Base-by-base conservation (phyloP, 2,797 vertebrate species). In the Myotis daubentonii region DNA sequence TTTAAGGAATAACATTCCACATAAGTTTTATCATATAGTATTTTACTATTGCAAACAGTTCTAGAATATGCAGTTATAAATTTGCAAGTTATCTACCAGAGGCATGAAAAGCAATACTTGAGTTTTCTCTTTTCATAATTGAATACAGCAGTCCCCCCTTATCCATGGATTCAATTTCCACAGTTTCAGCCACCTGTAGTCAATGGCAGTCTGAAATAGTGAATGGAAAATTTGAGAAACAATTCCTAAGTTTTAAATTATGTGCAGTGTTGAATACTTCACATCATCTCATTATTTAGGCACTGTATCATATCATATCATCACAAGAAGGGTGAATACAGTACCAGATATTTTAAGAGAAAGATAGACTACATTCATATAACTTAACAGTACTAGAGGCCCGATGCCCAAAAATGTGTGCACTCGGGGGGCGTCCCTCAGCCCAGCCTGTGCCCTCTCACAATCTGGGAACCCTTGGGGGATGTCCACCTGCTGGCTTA, bases 11-110 rank as follows among this genome's bases (percentile, higher is more conserved):
- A 94, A 89, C 36, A 89, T 65, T 94, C 57, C 57, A 93, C 66
- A 38, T 79, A 95, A 94, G 91, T 84, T 87, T 87, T 92, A 93
- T 71, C 44, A 84, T 41, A 87, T 28, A 89, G 53, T 89, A 94
- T 84, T 89, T 94, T 16, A 86, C 9, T 57, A 85, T 19, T 94
- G 47, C 51, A 38, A 93, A 91, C 82, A 53, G 62, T 33, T 28
- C 65, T 66, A 78, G 20, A 96, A 60, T 92, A 66, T 2, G 3
- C 16, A 91, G 19, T 36, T 88, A 23, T 79, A 84, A 93, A 66
- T 80, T 25, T 92, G 3, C 72, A 78, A 47, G 16, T 49, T 55
- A 84, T 33, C 87, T 70, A 70, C 28, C 13, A 81, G 68, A 62
- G 3, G 13, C 4, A 72, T 19, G 89, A 94, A 87, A 55, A 23